Percentiles rank a stretch among this genome's conserved stretches.
phyloP scores from a whole-genome alignment of 2,888 invertebrate species.

The Erannis defoliaria region DNA sequence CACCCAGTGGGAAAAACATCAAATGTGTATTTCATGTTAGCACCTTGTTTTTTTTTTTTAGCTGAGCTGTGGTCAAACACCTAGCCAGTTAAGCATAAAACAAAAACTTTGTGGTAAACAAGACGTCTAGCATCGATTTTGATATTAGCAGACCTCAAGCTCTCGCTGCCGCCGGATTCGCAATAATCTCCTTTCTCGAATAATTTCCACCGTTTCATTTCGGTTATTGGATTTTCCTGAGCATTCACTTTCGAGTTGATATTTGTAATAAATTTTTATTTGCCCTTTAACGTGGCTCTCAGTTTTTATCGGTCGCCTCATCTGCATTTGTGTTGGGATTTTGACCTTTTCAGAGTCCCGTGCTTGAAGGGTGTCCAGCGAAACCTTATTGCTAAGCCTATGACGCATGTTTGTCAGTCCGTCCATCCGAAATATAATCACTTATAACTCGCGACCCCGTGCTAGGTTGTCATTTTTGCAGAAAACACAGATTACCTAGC shows the following conservation, averaged over 20 bases:
- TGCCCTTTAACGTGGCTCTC: conserved; percentile 59
- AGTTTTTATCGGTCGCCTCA: conserved; percentile 63
- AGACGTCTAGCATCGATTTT: conserved; percentile 53
- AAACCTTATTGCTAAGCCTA: too few relatives aligned
- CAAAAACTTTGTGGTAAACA: conserved; percentile 12
- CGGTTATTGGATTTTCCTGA: conserved; percentile 71
- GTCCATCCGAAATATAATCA: too few relatives aligned
- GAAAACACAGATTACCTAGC: too few relatives aligned
- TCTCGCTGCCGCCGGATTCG: conserved; percentile 50
- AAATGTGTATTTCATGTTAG: too few relatives aligned
- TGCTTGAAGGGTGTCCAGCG: too few relatives aligned
- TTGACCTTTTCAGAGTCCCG: conserved; percentile 12
- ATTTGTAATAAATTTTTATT: conserved; percentile 79
- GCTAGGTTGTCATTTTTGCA: too few relatives aligned
- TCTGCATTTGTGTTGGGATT: conserved; percentile 51
- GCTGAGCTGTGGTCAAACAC: too few relatives aligned
- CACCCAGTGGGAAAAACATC: too few relatives aligned
- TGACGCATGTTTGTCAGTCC: too few relatives aligned
- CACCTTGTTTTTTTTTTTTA: too few relatives aligned
- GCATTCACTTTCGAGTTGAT: conserved; percentile 62
- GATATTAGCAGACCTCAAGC: conserved; percentile 44
- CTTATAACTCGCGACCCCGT: too few relatives aligned
- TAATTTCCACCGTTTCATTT: conserved; percentile 74
- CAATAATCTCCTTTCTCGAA: conserved; percentile 69
- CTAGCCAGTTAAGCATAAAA: too few relatives aligned